A percentile compares a stretch with the other conserved stretches of the same genome.
Conservation (phyloP, 2,888 invertebrate species). For the Cabera pusaria region DNA sequence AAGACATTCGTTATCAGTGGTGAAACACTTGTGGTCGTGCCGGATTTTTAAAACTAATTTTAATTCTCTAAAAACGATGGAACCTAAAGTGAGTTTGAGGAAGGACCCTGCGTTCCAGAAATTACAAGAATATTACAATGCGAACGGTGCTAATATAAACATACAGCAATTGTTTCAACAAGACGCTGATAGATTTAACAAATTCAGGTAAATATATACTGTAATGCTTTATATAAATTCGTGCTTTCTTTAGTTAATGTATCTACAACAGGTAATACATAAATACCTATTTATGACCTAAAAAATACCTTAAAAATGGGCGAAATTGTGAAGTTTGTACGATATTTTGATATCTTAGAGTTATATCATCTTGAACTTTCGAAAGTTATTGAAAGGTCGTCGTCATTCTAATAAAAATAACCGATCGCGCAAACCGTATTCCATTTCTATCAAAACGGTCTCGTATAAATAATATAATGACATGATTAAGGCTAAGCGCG, state of each 20-base stretch:
- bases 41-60: slow-evolving; percentile 38
- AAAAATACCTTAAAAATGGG: too few relatives aligned
- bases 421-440: too few relatives aligned
- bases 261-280: too few relatives aligned
- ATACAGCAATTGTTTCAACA: slow-evolving; percentile 92
- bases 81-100: slow-evolving; percentile 67
- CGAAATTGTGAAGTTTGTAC: not conserved
- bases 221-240: too few relatives aligned
- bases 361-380: slow-evolving; percentile 36
- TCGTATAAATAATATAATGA: too few relatives aligned
- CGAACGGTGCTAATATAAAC: slow-evolving; percentile 88
- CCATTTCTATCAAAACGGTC: too few relatives aligned
- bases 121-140: slow-evolving; percentile 88
- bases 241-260: too few relatives aligned
- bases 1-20: slow-evolving; percentile 67
- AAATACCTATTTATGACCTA: too few relatives aligned
- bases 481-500: too few relatives aligned
- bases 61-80: slow-evolving; percentile 61
- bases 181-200: slow-evolving; percentile 92
- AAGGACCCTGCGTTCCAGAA: slow-evolving; percentile 89
- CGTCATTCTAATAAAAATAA: slow-evolving; percentile 29
- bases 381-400: slow-evolving; percentile 56
- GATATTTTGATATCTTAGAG: slow-evolving; percentile 7
- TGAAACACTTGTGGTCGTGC: slow-evolving; percentile 45
- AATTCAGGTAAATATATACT: slow-evolving; percentile 95